Percentiles rank a stretch among this genome's conserved stretches.
These are phyloP conservation scores for Drosophila nikananu DNA, from an alignment of 1,140 invertebrate genomes.

Conservation along the genomic window DNA sequence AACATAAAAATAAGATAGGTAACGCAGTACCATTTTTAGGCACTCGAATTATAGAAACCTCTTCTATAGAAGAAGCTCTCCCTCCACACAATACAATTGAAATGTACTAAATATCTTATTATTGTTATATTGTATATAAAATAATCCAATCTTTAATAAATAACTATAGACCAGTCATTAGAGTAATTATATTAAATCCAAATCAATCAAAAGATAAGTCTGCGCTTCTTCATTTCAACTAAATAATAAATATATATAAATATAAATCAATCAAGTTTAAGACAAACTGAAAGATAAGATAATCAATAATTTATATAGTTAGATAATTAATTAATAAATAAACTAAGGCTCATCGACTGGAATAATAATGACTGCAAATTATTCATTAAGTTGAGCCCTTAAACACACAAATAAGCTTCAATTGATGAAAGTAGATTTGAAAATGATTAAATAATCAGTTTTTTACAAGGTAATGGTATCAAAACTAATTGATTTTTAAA, in stretches of 20 bases:
- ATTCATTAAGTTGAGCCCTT: constrained; percentile 7
- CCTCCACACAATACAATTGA: no score
- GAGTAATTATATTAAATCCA: constrained; percentile 4
- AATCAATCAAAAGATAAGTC: constrained; percentile 9
- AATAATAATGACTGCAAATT: constrained; percentile 10
- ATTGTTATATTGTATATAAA: no score
- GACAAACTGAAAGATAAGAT: constrained; percentile 18
- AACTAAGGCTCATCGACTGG: constrained; percentile 6
- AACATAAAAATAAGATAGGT: background rate
- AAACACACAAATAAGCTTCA: background rate
- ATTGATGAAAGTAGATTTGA: background rate
- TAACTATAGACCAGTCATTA: background rate
- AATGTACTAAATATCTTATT: no score
- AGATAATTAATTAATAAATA: constrained; percentile 2
- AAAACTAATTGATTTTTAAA: background rate
- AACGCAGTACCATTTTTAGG: no score
- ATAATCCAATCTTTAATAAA: background rate
- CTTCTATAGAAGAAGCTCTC: no score
- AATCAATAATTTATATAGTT: constrained; percentile 6
- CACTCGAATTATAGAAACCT: no score
- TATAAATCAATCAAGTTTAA: constrained; percentile 16
- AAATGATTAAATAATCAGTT: background rate
- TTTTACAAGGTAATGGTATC: background rate
- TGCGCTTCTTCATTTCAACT: background rate
- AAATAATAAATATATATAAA: constrained; percentile 12